phyloP scores from a whole-genome alignment of 2,888 invertebrate species.

The Bellardia bayeri region DNA sequence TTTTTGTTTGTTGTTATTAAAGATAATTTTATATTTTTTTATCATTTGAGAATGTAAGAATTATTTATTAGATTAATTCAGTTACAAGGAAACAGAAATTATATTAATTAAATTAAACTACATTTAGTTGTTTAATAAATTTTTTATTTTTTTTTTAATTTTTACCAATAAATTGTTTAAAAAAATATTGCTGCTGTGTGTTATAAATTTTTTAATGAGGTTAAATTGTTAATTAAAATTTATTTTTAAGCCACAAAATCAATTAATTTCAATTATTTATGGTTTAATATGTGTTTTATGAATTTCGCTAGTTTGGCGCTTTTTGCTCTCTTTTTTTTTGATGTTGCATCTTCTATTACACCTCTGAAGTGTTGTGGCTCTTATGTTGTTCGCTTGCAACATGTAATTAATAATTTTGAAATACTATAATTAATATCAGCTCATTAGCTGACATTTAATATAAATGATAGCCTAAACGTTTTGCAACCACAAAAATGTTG shows the following conservation, averaged over 20 bases:
- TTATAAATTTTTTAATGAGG: conserved; percentile 41
- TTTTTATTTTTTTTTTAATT: background rate
- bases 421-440: conserved; percentile 69
- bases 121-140: background rate
- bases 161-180: background rate
- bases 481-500: conserved; percentile 53
- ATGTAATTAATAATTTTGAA: conserved; percentile 68
- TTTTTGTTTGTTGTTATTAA: background rate
- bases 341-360: conserved; percentile 55
- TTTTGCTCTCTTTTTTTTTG: conserved; percentile 17
- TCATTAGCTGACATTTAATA: conserved; percentile 68
- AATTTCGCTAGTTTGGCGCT: conserved; percentile 10
- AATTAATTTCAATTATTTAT: conserved; percentile 73
- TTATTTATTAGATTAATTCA: background rate
- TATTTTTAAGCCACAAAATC: conserved; percentile 67
- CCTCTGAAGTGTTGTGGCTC: conserved; percentile 24
- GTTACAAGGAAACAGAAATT: background rate
- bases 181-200: background rate
- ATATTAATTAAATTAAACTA: background rate
- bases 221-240: conserved; percentile 67
- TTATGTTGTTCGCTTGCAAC: conserved; percentile 42
- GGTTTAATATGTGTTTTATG: conserved; percentile 39
- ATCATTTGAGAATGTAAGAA: too few relatives aligned
- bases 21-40: background rate
- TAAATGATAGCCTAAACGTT: conserved; percentile 66